Evolutionary conservation across 2,113 vertebrate genomes (phyloP).

Genomic region (Platysternon megacephalum): DNA sequence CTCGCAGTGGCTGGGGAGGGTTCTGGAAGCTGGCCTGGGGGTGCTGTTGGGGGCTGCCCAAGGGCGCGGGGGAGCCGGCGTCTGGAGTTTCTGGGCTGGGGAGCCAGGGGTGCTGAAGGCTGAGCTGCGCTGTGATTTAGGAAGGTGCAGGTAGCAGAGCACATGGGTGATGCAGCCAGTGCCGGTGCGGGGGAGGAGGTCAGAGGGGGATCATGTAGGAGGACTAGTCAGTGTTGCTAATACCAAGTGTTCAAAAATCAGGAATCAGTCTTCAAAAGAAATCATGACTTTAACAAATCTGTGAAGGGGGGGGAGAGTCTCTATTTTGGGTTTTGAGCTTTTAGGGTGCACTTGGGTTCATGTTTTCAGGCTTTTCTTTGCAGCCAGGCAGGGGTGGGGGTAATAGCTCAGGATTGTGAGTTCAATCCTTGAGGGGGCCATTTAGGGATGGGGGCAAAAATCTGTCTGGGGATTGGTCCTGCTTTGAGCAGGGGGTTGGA

Average conservation of each 20-base stretch:
- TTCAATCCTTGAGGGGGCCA: too few relatives aligned
- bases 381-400: neutral
- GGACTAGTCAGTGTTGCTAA: neutral
- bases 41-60: neutral
- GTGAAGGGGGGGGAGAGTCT: neutral
- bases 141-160: neutral
- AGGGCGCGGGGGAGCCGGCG: neutral
- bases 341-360: neutral
- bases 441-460: too few relatives aligned
- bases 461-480: too few relatives aligned
- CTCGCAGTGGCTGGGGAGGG: too few relatives aligned
- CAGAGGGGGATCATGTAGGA: neutral
- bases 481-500: too few relatives aligned
- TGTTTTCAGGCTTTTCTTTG: neutral
- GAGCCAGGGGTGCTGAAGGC: neutral
- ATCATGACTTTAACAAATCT: neutral
- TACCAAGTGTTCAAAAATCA: neutral
- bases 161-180: neutral
- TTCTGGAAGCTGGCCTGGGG: too few relatives aligned
- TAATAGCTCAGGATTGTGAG: too few relatives aligned
- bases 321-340: neutral
- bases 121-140: neutral
- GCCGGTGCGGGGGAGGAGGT: neutral
- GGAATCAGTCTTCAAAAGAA: too few relatives aligned
- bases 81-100: accelerated